Evolutionary conservation across 1,140 invertebrate genomes (phyloP).

Genomic region (Formica exsecta): DNA sequence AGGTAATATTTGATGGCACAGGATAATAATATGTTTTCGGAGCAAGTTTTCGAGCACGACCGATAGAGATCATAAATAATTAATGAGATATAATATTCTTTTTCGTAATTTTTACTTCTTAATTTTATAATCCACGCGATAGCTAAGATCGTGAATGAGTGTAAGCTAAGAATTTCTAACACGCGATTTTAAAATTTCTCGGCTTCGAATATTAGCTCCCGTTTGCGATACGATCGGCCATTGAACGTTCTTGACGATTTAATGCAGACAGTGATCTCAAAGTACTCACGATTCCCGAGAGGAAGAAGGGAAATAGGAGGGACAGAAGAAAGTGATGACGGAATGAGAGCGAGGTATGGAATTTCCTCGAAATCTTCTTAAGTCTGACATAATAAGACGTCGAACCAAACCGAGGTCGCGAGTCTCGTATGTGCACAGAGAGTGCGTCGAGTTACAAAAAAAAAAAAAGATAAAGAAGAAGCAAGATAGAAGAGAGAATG

Average conservation of each 20-base stretch:
- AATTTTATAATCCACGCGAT: not conserved
- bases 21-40: conserved; percentile 12
- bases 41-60: not conserved
- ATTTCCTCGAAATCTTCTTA: conserved; percentile 67
- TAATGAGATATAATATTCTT: conserved; percentile 35
- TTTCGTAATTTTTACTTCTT: not conserved
- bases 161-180: not conserved
- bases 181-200: not conserved
- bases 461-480: conserved; percentile 45
- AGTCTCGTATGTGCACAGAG: conserved; percentile 33
- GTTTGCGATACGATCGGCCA: conserved; percentile 1
- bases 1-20: not conserved
- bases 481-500: conserved; percentile 51
- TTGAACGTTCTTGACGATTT: conserved; percentile 57
- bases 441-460: conserved; percentile 40
- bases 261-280: conserved; percentile 55
- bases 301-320: conserved; percentile 15
- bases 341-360: conserved; percentile 44
- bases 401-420: conserved; percentile 61
- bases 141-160: not conserved
- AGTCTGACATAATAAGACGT: conserved; percentile 75
- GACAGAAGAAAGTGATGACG: conserved; percentile 3
- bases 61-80: conserved; percentile 22
- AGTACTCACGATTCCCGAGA: conserved; percentile 41
- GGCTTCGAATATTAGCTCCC: not conserved